phyloP scores from a whole-genome alignment of 2,113 vertebrate species.

The Spea multiplicata region DNA sequence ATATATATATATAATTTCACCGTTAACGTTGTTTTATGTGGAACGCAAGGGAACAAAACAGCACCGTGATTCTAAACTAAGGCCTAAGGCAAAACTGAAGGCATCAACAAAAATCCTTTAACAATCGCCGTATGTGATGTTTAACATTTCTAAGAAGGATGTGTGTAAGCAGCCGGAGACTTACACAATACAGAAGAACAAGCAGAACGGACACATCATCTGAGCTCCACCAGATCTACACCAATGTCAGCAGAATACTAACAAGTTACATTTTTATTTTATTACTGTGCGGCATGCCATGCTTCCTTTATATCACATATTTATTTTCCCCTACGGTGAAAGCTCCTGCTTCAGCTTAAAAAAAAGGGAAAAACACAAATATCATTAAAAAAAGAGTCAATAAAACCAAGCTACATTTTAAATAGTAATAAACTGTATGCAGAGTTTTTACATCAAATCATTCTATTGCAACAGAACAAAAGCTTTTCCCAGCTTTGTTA shows the following conservation, averaged over 20 bases:
- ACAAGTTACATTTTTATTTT: conserved; percentile 34
- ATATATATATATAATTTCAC: no score
- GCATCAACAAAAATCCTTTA: conserved; percentile 37
- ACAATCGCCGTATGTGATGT: conserved; percentile 28
- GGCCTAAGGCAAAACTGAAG: conserved; percentile 34
- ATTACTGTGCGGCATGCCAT: conserved; percentile 24
- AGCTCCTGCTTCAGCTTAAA: conserved; percentile 17
- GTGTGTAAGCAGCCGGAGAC: conserved; percentile 22
- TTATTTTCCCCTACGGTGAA: conserved; percentile 37
- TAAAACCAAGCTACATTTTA: conserved; percentile 27
- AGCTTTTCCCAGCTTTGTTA: no score
- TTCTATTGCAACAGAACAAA: background rate
- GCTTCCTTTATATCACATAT: conserved; percentile 39
- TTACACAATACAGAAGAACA: conserved; percentile 5
- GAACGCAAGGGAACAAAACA: conserved; percentile 18
- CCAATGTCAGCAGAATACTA: conserved; percentile 38
- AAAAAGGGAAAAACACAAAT: background rate
- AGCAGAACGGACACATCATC: conserved; percentile 33
- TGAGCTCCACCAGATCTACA: conserved; percentile 14
- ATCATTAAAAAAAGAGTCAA: conserved; percentile 40
- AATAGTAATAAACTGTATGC: conserved; percentile 1
- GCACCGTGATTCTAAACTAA: conserved; percentile 7
- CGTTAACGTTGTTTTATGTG: no score
- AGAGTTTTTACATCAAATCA: conserved; percentile 9
- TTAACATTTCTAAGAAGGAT: conserved; percentile 36